phyloP scores from a whole-genome alignment of 2,113 vertebrate species.

The Agelaius tricolor region DNA sequence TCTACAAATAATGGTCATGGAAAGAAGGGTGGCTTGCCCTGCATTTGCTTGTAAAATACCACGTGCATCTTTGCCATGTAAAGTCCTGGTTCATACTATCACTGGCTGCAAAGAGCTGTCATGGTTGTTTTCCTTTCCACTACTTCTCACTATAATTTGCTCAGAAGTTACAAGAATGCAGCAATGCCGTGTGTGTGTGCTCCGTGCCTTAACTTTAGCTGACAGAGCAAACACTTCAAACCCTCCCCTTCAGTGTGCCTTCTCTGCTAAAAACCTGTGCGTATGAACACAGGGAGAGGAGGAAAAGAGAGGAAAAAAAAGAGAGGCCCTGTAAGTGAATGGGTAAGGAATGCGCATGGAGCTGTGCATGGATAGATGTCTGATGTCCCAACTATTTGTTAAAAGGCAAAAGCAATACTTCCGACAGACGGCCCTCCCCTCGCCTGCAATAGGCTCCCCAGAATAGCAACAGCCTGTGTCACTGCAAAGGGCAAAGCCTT shows the following conservation, averaged over 20 bases:
- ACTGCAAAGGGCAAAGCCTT: constrained; percentile 80
- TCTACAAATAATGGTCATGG: neutral
- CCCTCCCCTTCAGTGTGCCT: neutral
- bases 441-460: constrained; percentile 76
- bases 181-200: neutral
- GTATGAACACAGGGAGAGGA: neutral
- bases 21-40: neutral
- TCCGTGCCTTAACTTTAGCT: neutral
- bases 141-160: neutral
- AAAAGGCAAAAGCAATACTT: constrained; percentile 57
- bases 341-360: neutral
- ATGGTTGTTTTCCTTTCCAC: neutral
- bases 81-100: neutral
- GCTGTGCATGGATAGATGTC: neutral
- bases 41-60: neutral
- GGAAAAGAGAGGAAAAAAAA: neutral
- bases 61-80: fast-evolving
- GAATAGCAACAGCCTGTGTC: constrained; percentile 81
- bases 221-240: neutral
- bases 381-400: constrained; percentile 53
- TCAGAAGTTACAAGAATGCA: neutral
- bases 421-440: constrained; percentile 72
- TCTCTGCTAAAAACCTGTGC: neutral
- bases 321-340: neutral
- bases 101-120: neutral